These are phyloP conservation scores for Lasioglossum villosulum DNA, from an alignment of 2,888 invertebrate genomes.

Conservation along the genomic window DNA sequence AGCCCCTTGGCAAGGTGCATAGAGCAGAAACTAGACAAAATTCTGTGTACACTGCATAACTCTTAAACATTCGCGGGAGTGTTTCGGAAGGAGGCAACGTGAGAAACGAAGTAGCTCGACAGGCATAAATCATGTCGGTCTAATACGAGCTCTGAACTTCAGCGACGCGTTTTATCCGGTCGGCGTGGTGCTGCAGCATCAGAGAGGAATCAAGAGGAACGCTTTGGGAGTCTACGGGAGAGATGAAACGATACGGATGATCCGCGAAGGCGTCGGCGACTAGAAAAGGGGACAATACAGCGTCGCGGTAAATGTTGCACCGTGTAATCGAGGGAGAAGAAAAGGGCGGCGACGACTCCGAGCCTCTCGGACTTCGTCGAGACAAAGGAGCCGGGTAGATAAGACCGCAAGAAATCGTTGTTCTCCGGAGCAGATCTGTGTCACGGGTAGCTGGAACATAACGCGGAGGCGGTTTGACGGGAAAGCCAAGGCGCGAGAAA, in stretches of 20 bases:
- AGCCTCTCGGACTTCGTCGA: background rate
- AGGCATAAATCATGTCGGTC: background rate
- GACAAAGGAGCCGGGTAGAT: constrained; percentile 7
- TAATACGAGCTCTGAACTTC: background rate
- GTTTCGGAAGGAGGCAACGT: background rate
- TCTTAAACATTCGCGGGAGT: background rate
- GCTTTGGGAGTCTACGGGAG: background rate
- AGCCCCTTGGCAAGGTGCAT: background rate
- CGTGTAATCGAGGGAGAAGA: background rate
- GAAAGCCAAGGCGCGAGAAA: constrained; percentile 10
- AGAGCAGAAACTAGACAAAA: background rate
- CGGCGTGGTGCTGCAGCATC: background rate
- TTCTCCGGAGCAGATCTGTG: constrained; percentile 16
- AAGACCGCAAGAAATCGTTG: constrained; percentile 8
- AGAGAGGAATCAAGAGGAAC: background rate
- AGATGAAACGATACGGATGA: constrained; percentile 3
- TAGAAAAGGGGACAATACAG: background rate
- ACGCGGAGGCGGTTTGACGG: background rate
- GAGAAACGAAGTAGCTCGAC: background rate
- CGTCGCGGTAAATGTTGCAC: background rate
- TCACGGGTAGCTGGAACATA: constrained; percentile 1
- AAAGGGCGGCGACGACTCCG: background rate
- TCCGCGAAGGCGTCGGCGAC: background rate
- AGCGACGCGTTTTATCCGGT: background rate
- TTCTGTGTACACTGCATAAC: background rate